Conservation (phyloP, 2,888 invertebrate genomes). For the Heliconius sara region DNA sequence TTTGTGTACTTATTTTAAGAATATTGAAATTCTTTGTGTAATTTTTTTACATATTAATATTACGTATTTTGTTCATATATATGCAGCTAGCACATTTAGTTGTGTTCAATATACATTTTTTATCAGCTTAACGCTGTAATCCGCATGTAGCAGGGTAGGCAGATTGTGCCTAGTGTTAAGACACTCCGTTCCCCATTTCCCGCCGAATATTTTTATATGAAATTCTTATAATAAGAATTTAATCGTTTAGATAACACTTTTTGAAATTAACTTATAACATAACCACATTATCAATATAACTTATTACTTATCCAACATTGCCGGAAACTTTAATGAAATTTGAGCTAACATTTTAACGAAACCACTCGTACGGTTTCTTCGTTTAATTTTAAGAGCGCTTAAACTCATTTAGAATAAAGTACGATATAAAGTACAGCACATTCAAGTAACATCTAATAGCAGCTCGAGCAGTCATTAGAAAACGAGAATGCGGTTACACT, state of each 20-base stretch:
- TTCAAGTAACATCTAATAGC: constrained; percentile 28
- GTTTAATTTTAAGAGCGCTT: constrained; percentile 18
- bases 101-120: too few species aligned
- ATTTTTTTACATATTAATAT: too few species aligned
- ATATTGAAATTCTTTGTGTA: too few species aligned
- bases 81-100: too few species aligned
- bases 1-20: neutral
- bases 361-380: constrained; percentile 10
- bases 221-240: neutral
- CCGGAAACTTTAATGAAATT: constrained; percentile 17
- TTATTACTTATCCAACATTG: neutral
- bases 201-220: neutral
- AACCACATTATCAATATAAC: neutral
- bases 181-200: neutral
- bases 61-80: too few species aligned
- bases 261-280: neutral
- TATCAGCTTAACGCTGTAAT: neutral
- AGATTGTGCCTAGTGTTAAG: neutral
- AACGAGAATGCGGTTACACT: constrained; percentile 35
- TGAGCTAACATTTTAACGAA: constrained; percentile 14
- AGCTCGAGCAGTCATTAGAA: constrained; percentile 40
- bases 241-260: neutral
- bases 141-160: neutral
- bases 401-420: constrained; percentile 28
- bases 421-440: constrained; percentile 27